These are phyloP conservation scores for Camponotus fellah DNA, from an alignment of 2,888 invertebrate genomes.

Conservation along the genomic window DNA sequence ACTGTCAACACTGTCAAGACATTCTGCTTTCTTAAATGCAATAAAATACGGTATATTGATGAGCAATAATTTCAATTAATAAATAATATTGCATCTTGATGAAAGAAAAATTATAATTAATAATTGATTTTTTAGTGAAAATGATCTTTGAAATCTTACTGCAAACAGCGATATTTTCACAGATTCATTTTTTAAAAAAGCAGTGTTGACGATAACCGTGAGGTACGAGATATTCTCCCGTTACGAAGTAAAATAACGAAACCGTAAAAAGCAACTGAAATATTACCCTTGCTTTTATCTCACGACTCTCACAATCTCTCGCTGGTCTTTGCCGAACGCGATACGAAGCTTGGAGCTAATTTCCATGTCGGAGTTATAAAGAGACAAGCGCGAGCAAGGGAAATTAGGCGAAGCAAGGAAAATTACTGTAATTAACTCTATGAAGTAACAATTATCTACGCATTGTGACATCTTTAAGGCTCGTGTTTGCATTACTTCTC, in stretches of 20 bases:
- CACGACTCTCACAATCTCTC: conserved; percentile 35
- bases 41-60: too few relatives aligned
- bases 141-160: not conserved
- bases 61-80: too few relatives aligned
- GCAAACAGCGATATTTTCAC: not conserved
- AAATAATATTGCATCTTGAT: not conserved
- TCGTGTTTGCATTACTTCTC: conserved; percentile 26
- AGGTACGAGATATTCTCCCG: conserved; percentile 4
- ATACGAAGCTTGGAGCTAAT: conserved; percentile 62
- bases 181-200: not conserved
- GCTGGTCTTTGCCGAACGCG: conserved; percentile 51
- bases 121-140: not conserved
- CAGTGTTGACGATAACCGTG: not conserved
- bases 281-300: conserved; percentile 41
- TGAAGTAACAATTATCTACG: conserved; percentile 68
- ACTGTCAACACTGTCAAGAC: not conserved
- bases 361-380: conserved; percentile 51
- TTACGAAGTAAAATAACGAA: not conserved
- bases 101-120: not conserved
- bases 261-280: conserved; percentile 41
- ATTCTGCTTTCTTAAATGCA: too few relatives aligned
- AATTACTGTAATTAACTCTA: conserved; percentile 69
- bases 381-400: conserved; percentile 49
- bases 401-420: conserved; percentile 57
- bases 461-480: conserved; percentile 57